Evolutionary conservation across 2,888 invertebrate species (phyloP).

Genomic region (Ormyrus labotus): DNA sequence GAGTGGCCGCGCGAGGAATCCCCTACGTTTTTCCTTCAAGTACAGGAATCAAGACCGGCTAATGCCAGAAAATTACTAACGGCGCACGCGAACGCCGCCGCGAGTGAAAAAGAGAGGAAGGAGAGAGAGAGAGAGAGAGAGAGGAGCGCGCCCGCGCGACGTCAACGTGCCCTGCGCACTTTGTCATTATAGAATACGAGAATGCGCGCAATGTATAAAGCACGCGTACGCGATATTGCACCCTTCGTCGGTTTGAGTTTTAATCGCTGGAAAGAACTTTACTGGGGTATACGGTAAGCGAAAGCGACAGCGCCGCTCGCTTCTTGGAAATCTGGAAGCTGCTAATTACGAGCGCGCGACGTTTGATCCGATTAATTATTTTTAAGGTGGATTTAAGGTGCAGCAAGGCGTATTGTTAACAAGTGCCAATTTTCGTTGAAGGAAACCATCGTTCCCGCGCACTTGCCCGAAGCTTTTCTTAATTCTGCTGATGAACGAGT

Average conservation of each 20-base stretch:
- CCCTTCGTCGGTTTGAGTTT: slow-evolving; percentile 15
- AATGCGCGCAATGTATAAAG: not conserved
- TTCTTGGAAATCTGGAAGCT: too few species aligned
- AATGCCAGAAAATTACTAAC: slow-evolving; percentile 45
- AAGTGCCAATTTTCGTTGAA: too few species aligned
- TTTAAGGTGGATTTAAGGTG: too few species aligned
- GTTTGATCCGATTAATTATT: too few species aligned
- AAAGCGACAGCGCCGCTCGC: not conserved
- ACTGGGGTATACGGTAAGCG: too few species aligned
- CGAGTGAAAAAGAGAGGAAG: too few species aligned
- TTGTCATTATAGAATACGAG: not conserved
- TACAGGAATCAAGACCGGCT: slow-evolving; percentile 37
- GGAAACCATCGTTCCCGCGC: too few species aligned
- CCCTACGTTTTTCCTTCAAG: slow-evolving; percentile 29
- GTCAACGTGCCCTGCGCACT: not conserved
- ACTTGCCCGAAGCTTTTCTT: too few species aligned
- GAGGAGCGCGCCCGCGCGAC: not conserved
- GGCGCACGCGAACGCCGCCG: slow-evolving; percentile 26
- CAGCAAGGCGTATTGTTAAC: too few species aligned
- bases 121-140: too few species aligned
- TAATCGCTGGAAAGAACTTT: slow-evolving; percentile 1
- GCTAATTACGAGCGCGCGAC: too few species aligned
- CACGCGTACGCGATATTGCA: slow-evolving; percentile 7
- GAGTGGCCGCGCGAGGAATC: slow-evolving; percentile 2
- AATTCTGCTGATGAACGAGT: too few species aligned